Evolutionary conservation across 1,140 invertebrate species (phyloP).

Genomic region (Latrodectus geometricus): DNA sequence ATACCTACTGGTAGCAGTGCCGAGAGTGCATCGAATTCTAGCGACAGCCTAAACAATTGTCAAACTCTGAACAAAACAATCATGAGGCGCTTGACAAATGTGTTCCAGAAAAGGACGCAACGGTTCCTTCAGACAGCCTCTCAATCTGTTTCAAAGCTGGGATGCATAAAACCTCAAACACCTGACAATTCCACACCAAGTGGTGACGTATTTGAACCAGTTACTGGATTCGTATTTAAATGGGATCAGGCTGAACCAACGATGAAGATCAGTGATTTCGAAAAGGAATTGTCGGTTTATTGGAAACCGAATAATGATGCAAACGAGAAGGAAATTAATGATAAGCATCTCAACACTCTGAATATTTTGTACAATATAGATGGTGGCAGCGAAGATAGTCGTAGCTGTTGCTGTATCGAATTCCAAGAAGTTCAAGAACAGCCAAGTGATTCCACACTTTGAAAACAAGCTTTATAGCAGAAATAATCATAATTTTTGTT

Average conservation of each 20-base stretch:
- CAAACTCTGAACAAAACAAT: not conserved
- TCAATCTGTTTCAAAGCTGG: not conserved
- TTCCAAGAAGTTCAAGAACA: no score
- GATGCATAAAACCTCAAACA: not conserved
- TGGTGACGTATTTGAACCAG: constrained; percentile 46
- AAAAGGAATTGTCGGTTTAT: constrained; percentile 41
- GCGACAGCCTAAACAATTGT: constrained; percentile 2
- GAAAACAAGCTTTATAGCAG: no score
- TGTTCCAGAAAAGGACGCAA: constrained; percentile 25
- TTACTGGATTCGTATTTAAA: constrained; percentile 58
- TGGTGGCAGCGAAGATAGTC: no score
- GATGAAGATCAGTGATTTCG: constrained; percentile 44
- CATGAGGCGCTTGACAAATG: not conserved
- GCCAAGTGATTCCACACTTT: no score
- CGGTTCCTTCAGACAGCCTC: constrained; percentile 1
- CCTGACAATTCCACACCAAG: not conserved
- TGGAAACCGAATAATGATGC: constrained; percentile 43
- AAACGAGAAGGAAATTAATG: constrained; percentile 35
- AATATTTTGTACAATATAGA: constrained; percentile 51
- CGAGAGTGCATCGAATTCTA: not conserved
- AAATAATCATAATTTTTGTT: no score
- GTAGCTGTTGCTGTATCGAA: no score
- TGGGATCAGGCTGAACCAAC: constrained; percentile 44
- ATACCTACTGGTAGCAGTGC: not conserved
- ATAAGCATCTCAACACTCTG: constrained; percentile 44